These are phyloP conservation scores for Euura saliciscinereae DNA, from an alignment of 1,140 invertebrate genomes.

Conservation along the genomic window DNA sequence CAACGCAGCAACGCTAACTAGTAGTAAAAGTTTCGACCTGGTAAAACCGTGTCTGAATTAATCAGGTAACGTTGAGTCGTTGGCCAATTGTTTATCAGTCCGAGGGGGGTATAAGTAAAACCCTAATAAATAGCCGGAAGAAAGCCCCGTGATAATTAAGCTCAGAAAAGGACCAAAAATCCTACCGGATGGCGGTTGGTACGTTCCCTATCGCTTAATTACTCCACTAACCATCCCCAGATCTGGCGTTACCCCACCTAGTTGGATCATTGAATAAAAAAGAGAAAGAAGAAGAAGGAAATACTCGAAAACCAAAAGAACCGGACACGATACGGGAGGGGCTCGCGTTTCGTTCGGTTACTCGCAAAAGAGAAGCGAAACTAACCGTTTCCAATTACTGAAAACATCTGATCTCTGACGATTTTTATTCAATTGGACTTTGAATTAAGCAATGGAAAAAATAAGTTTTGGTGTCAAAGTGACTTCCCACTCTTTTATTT, in stretches of 20 bases:
- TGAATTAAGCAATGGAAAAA: no score
- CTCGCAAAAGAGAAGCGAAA: no score
- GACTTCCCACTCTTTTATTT: no score
- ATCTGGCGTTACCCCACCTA: background rate
- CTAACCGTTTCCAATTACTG: no score
- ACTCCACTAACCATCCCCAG: background rate
- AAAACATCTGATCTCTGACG: no score
- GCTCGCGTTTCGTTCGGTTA: background rate
- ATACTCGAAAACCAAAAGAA: background rate
- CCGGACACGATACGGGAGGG: background rate
- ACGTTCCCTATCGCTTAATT: slow-evolving; percentile 32
- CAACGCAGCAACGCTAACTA: slow-evolving; percentile 13
- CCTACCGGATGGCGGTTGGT: slow-evolving; percentile 21
- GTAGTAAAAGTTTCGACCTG: background rate
- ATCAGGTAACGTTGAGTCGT: background rate
- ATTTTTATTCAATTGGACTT: no score
- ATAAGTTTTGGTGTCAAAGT: no score
- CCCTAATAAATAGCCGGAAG: slow-evolving; percentile 47
- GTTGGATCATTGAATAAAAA: background rate
- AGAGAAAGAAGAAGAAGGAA: background rate
- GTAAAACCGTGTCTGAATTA: background rate
- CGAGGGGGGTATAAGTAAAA: slow-evolving; percentile 39
- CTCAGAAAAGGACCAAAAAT: slow-evolving; percentile 41
- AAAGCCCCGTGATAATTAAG: slow-evolving; percentile 45
- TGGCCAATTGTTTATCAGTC: slow-evolving; percentile 39